phyloP scores from a whole-genome alignment of 2,797 vertebrate species.

The Allobates femoralis region DNA sequence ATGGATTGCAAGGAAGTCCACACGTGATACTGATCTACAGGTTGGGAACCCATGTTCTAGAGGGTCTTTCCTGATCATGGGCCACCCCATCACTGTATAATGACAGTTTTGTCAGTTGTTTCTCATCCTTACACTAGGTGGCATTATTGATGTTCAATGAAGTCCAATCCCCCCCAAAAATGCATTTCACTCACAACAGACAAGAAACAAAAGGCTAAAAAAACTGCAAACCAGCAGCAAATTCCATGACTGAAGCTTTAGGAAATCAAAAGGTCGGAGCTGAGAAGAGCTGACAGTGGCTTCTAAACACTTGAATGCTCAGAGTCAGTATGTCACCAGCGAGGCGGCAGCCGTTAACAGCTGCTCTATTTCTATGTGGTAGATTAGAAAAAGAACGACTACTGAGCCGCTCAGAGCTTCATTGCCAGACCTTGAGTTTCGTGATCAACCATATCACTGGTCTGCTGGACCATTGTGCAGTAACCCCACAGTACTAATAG shows the following conservation, averaged over 20 bases:
- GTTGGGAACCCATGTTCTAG: too few relatives aligned
- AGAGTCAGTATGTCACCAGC: slow-evolving; percentile 19
- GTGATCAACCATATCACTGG: slow-evolving; percentile 10
- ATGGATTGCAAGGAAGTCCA: too few relatives aligned
- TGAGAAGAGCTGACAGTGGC: background rate
- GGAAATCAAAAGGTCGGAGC: background rate
- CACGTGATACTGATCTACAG: too few relatives aligned
- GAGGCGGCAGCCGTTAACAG: slow-evolving; percentile 3
- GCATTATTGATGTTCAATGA: background rate
- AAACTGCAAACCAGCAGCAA: background rate
- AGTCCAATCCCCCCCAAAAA: too few relatives aligned
- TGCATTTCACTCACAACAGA: background rate
- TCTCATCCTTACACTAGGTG: background rate
- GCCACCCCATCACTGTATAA: background rate
- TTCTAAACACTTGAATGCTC: slow-evolving; percentile 11
- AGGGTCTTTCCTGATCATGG: background rate
- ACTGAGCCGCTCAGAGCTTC: background rate
- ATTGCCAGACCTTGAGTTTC: background rate
- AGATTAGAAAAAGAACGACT: background rate
- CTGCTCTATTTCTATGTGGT: slow-evolving; percentile 4
- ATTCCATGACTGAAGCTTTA: background rate
- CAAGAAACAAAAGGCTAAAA: background rate
- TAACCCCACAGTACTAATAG: background rate
- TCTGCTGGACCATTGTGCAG: background rate
- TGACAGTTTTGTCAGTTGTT: background rate